Evolutionary conservation across 1,140 invertebrate species (phyloP), one percentile per base, ranked within the genome.

Genomic region (Eurosta solidaginis): DNA sequence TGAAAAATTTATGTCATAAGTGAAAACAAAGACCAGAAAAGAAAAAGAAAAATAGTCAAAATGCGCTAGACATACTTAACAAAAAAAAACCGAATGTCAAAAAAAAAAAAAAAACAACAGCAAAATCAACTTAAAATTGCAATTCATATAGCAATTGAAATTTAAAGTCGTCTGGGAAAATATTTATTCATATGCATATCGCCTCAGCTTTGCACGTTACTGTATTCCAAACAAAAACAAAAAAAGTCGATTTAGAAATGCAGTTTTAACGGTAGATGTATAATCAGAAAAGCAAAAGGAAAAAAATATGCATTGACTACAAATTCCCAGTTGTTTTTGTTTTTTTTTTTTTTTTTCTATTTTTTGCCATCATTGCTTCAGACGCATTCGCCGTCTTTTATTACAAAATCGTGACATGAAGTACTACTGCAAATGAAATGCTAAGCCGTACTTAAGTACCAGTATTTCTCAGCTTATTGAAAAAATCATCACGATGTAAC

Each of bases 391-490:
- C 36, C 59, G 59, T 17, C 14, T 6, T n/a, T 68, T 68, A 68
- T 68, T 68, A 7, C 59, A 33, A 68, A 42, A 68, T 68, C 59
- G 59, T 68, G 59, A 68, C 59, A 40, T 68, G n/a, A 36, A 40
- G 33, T 36, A 29, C 33, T 68, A 33, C 59, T 40, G 40, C 22
- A n/a, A 47, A n/a, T 29, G 59, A 40, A 40, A 29, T 12, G 33
- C 59, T 40, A 40, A 20, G 59, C 29, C 59, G 33, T 17, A 29
- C 40, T 27, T 9, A 68, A 20, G 59, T 33, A 68, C 59, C 36
- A 68, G n/a, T 20, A 68, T 29, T 68, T 68, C 59, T 33, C 59
- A 68, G 59, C 59, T 68, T 68, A 68, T 68, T 68, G 59, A 40
- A 27, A 68, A 68, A 40, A 40, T 33, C 59, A 68, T 68, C 59